phyloP scores from a whole-genome alignment of 2,113 vertebrate species.

The Embiotoca jacksoni region DNA sequence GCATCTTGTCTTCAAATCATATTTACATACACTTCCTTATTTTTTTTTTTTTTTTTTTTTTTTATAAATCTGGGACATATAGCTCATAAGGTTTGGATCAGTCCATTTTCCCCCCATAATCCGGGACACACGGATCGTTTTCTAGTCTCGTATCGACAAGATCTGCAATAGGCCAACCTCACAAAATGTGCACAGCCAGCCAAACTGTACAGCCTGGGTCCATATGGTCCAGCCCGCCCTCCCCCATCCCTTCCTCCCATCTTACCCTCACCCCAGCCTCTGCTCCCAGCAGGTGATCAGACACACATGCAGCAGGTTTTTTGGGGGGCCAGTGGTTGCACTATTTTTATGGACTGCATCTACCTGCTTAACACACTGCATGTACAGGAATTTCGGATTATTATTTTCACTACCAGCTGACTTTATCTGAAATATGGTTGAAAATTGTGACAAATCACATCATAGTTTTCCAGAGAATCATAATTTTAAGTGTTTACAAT shows the following conservation, averaged over 20 bases:
- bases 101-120: not conserved
- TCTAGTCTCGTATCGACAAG: constrained; percentile 2
- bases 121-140: not conserved
- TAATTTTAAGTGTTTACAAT: no score
- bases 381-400: not conserved
- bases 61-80: no score
- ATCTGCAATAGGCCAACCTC: not conserved
- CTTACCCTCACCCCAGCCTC: not conserved
- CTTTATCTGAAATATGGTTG: not conserved
- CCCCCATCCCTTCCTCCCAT: not conserved
- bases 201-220: not conserved
- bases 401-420: not conserved
- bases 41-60: no score
- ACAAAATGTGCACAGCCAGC: not conserved
- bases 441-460: not conserved
- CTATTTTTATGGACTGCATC: not conserved
- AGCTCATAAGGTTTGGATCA: no score
- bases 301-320: constrained; percentile 15
- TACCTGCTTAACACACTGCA: not conserved
- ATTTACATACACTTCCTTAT: not conserved
- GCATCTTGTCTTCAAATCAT: not conserved
- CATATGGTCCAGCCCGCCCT: constrained; percentile 30
- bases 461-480: not conserved
- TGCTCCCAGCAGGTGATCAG: constrained; percentile 32
- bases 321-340: not conserved